Percentiles rank a stretch among this genome's conserved stretches.
These are phyloP conservation scores for Drosophila cracens DNA, from an alignment of 2,888 invertebrate species.

Conservation along the genomic window DNA sequence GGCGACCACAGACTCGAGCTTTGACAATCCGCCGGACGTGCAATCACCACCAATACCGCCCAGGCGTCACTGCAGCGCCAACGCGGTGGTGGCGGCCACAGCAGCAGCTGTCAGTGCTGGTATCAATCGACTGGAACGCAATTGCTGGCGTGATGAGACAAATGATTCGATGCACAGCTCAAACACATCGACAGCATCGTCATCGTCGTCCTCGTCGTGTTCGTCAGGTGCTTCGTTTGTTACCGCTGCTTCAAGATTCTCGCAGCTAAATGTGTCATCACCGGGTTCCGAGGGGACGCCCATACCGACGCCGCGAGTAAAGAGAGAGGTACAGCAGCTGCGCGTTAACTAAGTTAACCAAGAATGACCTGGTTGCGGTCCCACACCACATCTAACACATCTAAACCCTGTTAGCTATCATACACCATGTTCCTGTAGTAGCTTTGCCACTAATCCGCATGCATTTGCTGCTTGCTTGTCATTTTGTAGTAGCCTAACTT, in stretches of 20 bases:
- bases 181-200: slow-evolving; percentile 65
- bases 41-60: slow-evolving; percentile 84
- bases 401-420: slow-evolving; percentile 27
- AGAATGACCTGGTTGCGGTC: slow-evolving; percentile 60
- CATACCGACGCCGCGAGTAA: slow-evolving; percentile 82
- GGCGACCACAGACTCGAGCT: slow-evolving; percentile 78
- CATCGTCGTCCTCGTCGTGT: slow-evolving; percentile 71
- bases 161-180: slow-evolving; percentile 70
- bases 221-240: slow-evolving; percentile 78
- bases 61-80: slow-evolving; percentile 70
- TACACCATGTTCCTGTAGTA: slow-evolving; percentile 22
- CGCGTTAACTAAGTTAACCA: slow-evolving; percentile 50
- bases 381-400: slow-evolving; percentile 53
- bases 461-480: slow-evolving; percentile 34
- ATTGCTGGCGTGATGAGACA: slow-evolving; percentile 79
- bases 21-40: slow-evolving; percentile 84
- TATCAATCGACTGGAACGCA: slow-evolving; percentile 78
- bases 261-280: slow-evolving; percentile 71
- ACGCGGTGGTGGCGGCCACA: slow-evolving; percentile 69
- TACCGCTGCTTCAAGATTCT: slow-evolving; percentile 77
- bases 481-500: slow-evolving; percentile 34
- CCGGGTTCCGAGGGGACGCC: slow-evolving; percentile 68
- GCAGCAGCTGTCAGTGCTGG: slow-evolving; percentile 80
- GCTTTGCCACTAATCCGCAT: slow-evolving; percentile 34
- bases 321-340: slow-evolving; percentile 83